A percentile compares a stretch with the other conserved stretches of the same genome.
Conservation (phyloP, 1,140 invertebrate genomes). For the Andrena cerasifolii region DNA sequence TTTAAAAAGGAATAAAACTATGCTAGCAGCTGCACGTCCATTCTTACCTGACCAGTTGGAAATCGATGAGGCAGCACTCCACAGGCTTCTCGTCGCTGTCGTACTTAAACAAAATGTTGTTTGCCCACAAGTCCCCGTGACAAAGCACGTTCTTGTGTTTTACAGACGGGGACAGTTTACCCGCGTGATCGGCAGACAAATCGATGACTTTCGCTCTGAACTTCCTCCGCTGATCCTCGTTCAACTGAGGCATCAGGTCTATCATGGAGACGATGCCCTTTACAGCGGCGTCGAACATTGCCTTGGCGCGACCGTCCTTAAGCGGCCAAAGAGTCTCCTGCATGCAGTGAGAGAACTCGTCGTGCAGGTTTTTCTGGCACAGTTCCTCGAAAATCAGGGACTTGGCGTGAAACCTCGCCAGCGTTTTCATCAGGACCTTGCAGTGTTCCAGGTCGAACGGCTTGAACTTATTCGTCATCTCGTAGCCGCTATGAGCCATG, state of each 20-base stretch:
- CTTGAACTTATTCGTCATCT: slow-evolving; percentile 80
- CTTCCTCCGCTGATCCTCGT: slow-evolving; percentile 32
- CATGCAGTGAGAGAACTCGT: slow-evolving; percentile 81
- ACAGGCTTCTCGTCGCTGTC: slow-evolving; percentile 73
- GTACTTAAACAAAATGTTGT: slow-evolving; percentile 86
- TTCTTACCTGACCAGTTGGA: slow-evolving; percentile 84
- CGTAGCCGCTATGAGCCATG: slow-evolving; percentile 80
- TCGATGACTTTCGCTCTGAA: slow-evolving; percentile 61
- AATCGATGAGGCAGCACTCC: slow-evolving; percentile 84
- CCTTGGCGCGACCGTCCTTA: slow-evolving; percentile 63
- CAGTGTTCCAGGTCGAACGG: slow-evolving; percentile 83
- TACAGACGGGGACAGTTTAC: slow-evolving; percentile 79
- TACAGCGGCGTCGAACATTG: slow-evolving; percentile 68
- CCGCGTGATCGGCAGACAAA: slow-evolving; percentile 49
- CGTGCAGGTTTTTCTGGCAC: slow-evolving; percentile 76
- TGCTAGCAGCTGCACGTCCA: not conserved
- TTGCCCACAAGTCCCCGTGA: slow-evolving; percentile 87
- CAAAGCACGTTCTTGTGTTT: slow-evolving; percentile 83
- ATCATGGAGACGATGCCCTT: slow-evolving; percentile 72
- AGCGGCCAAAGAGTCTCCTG: slow-evolving; percentile 83
- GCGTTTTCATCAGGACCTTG: slow-evolving; percentile 80
- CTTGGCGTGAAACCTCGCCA: slow-evolving; percentile 84
- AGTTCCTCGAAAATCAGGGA: slow-evolving; percentile 83
- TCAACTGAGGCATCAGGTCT: slow-evolving; percentile 61
- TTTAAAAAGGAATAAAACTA: not conserved